phyloP scores from a whole-genome alignment of 2,888 invertebrate species.

The Dascillus cervinus region DNA sequence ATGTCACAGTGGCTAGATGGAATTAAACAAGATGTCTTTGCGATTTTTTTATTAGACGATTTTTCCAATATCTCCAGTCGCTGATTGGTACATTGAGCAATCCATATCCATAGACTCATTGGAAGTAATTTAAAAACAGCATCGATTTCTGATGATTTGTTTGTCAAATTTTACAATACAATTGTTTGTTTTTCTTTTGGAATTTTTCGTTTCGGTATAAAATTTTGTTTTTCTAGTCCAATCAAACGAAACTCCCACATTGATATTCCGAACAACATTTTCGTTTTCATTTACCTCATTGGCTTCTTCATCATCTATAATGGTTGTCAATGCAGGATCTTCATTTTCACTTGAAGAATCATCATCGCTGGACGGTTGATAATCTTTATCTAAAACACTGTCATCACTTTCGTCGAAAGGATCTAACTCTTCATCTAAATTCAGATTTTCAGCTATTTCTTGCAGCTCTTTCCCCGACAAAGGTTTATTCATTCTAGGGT shows the following conservation, averaged over 20 bases:
- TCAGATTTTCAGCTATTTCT: slow-evolving; percentile 2
- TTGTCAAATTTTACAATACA: slow-evolving; percentile 3
- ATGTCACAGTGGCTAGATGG: no score
- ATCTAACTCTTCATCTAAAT: slow-evolving; percentile 2
- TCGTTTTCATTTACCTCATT: slow-evolving; percentile 3
- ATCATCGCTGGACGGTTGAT: neutral
- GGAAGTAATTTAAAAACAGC: slow-evolving; percentile 5
- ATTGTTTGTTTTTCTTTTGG: slow-evolving; percentile 3
- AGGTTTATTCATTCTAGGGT: slow-evolving; percentile 1
- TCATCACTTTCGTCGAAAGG: slow-evolving; percentile 4
- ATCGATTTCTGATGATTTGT: slow-evolving; percentile 5
- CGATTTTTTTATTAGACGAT: slow-evolving; percentile 5
- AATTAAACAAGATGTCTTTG: slow-evolving; percentile 5
- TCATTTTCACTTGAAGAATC: slow-evolving; percentile 1
- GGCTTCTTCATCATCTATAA: slow-evolving; percentile 5
- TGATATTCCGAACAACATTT: neutral
- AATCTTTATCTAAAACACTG: slow-evolving; percentile 3
- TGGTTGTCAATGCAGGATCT: slow-evolving; percentile 3
- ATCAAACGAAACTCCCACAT: neutral
- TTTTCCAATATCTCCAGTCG: slow-evolving; percentile 2
- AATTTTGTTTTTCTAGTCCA: slow-evolving; percentile 1
- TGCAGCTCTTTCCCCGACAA: slow-evolving; percentile 3
- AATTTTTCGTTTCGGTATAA: slow-evolving; percentile 3
- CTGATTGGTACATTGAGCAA: slow-evolving; percentile 7
- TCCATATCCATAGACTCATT: slow-evolving; percentile 5